A percentile compares a stretch with the other conserved stretches of the same genome.
Conservation (phyloP, 2,797 vertebrate species). For the Lindbergichthys nudifrons region DNA sequence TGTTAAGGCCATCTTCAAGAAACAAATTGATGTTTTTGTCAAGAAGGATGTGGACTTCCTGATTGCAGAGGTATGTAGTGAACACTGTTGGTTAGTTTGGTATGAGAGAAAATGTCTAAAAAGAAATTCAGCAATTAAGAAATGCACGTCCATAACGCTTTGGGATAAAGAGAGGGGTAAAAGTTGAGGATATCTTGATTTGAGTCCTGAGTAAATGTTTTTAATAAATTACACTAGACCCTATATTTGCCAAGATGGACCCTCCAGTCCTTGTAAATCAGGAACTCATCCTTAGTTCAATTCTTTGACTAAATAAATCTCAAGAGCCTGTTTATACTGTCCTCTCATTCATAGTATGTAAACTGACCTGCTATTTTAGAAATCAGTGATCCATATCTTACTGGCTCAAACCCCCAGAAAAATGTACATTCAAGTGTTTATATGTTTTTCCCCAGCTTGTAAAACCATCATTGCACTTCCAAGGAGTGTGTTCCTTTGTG, state of each 20-base stretch:
- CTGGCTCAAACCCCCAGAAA: neutral
- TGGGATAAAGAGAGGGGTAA: neutral
- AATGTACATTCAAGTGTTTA: too few species aligned
- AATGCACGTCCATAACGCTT: neutral
- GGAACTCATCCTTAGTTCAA: neutral
- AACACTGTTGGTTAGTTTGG: neutral
- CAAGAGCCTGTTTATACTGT: neutral
- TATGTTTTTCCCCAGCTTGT: too few species aligned
- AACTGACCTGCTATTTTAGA: neutral
- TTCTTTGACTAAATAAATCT: neutral
- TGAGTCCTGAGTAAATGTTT: neutral
- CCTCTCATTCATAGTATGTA: neutral
- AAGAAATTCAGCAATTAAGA: too few species aligned
- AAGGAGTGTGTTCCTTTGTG: neutral
- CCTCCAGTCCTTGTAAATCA: neutral
- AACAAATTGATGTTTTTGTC: constrained; percentile 92
- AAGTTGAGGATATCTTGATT: neutral
- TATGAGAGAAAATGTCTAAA: neutral
- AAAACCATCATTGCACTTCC: neutral
- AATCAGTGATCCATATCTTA: neutral
- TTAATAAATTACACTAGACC: neutral
- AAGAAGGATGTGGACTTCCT: constrained; percentile 95
- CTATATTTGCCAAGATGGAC: too few species aligned
- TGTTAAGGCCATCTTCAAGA: constrained; percentile 91
- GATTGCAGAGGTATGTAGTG: constrained; percentile 91